Base-by-base conservation (phyloP, 2,797 vertebrate species). In the Aselliscus stoliczkanus region DNA sequence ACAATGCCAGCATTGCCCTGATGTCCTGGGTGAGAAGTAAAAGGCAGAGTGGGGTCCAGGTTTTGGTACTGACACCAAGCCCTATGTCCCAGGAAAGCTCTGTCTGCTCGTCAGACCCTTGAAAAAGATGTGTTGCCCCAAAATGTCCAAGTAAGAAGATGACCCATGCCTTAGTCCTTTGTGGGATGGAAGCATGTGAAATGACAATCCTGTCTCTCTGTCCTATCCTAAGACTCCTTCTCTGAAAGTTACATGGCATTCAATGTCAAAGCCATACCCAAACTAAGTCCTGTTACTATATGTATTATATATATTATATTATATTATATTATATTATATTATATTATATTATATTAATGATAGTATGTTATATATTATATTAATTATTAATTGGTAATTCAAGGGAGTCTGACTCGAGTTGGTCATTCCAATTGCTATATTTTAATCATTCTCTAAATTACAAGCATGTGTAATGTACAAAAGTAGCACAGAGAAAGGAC, bases 1-100 rank as follows among this genome's bases (percentile, higher is more conserved):
- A 37, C 25, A 34, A 50, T 23, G 29, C 25, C 17, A 34, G 4
- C 2, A 1, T 10, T 13, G 8, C 4, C 5, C 7, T 29, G 29
- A 3, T 10, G 3, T 29, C 10, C 50, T 18, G 0, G 1, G 15
- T 12, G 10, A 58, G 37, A 72, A 44, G 10, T 0, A n/a, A 70
- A 47, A 25, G 31, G 37, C 5, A 2, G 29, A 52, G 13, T 39
- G 0, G 12, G 1, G 3, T 13, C 15, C 64, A 14, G 1, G 25
- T 67, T 67, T 23, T 39, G 17, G 3, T 7, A 7, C 13, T 34
- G 18, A 72, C 11, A 2, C 20, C 29, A 14, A 52, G 1, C 1
- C 18, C 11, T 54, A 10, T 62, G 23, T 29, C 4, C n/a, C 17
- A 2, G 14, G 8, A 27, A 80, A 69, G 15, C 1, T 25, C 44